phyloP scores from a whole-genome alignment of 2,113 vertebrate species.

The Pterocles burchelli region DNA sequence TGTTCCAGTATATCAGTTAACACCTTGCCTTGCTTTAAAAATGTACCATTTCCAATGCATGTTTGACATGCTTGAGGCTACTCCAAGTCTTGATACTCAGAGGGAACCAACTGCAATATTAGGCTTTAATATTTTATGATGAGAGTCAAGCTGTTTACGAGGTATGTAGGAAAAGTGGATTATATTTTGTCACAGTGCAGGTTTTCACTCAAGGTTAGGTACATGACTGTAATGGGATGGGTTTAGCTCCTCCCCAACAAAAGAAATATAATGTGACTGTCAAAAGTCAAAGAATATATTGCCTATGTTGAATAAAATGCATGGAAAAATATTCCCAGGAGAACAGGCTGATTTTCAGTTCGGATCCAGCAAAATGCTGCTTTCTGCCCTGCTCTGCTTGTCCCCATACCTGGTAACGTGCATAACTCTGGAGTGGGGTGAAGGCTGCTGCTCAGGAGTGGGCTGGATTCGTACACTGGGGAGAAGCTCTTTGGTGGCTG shows the following conservation, averaged over 20 bases:
- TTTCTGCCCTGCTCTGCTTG: background rate
- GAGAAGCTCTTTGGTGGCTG: background rate
- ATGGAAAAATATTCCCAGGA: background rate
- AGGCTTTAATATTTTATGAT: constrained; percentile 61
- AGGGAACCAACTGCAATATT: constrained; percentile 53
- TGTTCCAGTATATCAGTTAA: background rate
- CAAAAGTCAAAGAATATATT: background rate
- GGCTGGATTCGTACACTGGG: background rate
- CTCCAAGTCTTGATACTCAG: constrained; percentile 20
- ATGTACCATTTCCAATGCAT: background rate
- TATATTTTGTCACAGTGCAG: constrained; percentile 13
- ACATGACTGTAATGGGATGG: background rate
- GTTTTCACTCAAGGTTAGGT: background rate
- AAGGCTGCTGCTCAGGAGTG: background rate
- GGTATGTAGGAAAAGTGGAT: background rate
- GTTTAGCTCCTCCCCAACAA: background rate
- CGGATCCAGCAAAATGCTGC: background rate
- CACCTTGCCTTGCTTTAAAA: background rate
- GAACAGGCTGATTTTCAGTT: background rate
- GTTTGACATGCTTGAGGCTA: constrained; percentile 48
- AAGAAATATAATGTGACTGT: background rate
- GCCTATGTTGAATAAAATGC: background rate
- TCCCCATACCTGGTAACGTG: rapidly evolving
- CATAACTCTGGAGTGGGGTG: background rate
- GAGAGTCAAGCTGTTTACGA: constrained; percentile 38